Evolutionary conservation across 2,888 invertebrate genomes (phyloP).

Genomic region (Deilephila porcellus): DNA sequence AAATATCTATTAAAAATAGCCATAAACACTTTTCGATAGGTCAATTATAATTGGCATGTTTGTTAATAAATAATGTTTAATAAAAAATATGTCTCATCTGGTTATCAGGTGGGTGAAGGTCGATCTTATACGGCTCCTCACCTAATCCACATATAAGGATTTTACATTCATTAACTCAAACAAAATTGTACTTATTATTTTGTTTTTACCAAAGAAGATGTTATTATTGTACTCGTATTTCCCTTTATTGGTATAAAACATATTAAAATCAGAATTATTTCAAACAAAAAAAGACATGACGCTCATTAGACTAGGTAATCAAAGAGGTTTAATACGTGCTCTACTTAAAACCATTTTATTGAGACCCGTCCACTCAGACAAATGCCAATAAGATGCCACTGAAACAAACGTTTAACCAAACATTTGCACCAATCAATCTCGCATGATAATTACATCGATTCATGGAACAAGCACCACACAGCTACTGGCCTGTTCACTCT

Average conservation of each 20-base stretch:
- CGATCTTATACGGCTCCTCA: too few species aligned
- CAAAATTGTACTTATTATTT: not conserved
- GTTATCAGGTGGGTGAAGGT: too few species aligned
- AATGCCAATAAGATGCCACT: slow-evolving; percentile 9
- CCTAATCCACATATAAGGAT: too few species aligned
- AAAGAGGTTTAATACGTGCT: not conserved
- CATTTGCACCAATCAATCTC: slow-evolving; percentile 24
- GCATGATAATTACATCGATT: slow-evolving; percentile 23
- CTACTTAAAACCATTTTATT: not conserved
- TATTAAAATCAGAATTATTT: not conserved
- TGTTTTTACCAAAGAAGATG: not conserved
- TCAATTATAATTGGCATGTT: too few species aligned
- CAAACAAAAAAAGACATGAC: not conserved
- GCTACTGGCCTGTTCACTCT: slow-evolving; percentile 15
- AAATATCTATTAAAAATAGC: too few species aligned
- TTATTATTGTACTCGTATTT: not conserved
- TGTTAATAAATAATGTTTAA: too few species aligned
- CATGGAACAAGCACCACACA: slow-evolving; percentile 11
- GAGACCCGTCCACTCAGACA: not conserved
- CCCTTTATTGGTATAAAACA: not conserved
- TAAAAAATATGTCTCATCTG: too few species aligned
- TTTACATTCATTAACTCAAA: not conserved
- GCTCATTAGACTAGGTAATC: not conserved
- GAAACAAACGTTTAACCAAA: slow-evolving; percentile 21
- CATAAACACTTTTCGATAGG: too few species aligned